phyloP scores from a whole-genome alignment of 2,888 invertebrate genomes.

The Digitonthophagus gazella region DNA sequence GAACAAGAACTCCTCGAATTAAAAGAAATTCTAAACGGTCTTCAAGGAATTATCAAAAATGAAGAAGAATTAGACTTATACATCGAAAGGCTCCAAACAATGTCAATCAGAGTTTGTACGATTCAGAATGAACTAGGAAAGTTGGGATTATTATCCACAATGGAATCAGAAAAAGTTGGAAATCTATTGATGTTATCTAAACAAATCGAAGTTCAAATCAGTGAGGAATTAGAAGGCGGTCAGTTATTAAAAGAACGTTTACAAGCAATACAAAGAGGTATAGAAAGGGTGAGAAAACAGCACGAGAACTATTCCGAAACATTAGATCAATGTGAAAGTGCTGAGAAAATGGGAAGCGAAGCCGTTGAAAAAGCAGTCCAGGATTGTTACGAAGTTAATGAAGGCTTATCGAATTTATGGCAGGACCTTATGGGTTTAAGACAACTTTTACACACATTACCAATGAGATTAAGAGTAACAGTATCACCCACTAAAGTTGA shows the following conservation, averaged over 20 bases:
- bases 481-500: slow-evolving; percentile 77
- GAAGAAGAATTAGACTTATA: slow-evolving; percentile 81
- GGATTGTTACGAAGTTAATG: slow-evolving; percentile 69
- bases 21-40: slow-evolving; percentile 64
- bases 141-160: slow-evolving; percentile 69
- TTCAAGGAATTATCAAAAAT: slow-evolving; percentile 77
- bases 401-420: slow-evolving; percentile 72
- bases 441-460: slow-evolving; percentile 75
- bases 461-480: slow-evolving; percentile 70
- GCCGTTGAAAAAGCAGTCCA: slow-evolving; percentile 73
- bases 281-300: slow-evolving; percentile 65
- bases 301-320: slow-evolving; percentile 62
- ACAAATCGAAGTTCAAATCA: slow-evolving; percentile 67
- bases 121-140: slow-evolving; percentile 79
- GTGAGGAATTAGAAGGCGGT: slow-evolving; percentile 76
- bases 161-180: slow-evolving; percentile 76
- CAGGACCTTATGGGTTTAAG: slow-evolving; percentile 73
- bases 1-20: slow-evolving; percentile 77
- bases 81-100: slow-evolving; percentile 76
- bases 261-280: slow-evolving; percentile 68
- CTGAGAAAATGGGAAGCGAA: slow-evolving; percentile 72
- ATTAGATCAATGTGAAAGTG: slow-evolving; percentile 71
- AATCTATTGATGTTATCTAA: slow-evolving; percentile 68
- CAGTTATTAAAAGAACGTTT: slow-evolving; percentile 72
- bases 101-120: slow-evolving; percentile 70